Evolutionary conservation across 2,797 vertebrate genomes (phyloP).

Genomic region (Nyctalus aviator): DNA sequence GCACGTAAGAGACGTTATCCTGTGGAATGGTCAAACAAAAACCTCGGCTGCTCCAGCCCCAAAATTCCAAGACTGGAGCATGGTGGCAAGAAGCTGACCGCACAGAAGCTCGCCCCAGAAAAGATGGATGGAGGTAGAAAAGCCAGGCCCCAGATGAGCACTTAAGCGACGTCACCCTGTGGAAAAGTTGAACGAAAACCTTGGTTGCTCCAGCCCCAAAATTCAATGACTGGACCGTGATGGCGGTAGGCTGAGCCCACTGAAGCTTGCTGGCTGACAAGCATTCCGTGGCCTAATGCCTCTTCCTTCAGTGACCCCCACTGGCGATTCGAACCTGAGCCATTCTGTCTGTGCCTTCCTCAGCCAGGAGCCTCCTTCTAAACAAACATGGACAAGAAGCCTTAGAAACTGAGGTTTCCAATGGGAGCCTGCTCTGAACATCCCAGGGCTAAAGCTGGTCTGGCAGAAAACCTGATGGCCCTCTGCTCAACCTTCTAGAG

Average conservation of each 20-base stretch:
- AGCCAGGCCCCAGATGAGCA: background rate
- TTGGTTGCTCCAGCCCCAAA: conserved; percentile 25
- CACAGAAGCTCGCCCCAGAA: too few relatives aligned
- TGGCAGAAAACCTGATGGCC: background rate
- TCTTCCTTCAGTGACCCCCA: background rate
- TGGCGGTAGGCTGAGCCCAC: background rate
- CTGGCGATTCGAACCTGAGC: background rate
- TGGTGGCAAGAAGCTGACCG: too few relatives aligned
- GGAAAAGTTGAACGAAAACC: background rate
- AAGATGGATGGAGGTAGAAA: conserved; percentile 17
- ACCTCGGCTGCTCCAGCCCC: too few relatives aligned
- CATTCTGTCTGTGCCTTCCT: background rate
- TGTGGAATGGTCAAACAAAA: too few relatives aligned
- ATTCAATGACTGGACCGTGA: background rate
- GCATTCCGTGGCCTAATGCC: background rate
- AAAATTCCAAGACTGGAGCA: too few relatives aligned
- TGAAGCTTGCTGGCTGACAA: background rate
- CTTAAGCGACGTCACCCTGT: background rate
- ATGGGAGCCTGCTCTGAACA: background rate
- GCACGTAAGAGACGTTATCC: too few relatives aligned
- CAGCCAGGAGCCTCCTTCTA: background rate
- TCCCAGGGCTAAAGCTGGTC: background rate
- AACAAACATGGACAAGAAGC: background rate
- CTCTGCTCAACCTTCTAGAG: background rate
- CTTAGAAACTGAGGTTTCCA: background rate